Percentiles rank a stretch among this genome's conserved stretches.
phyloP scores from a whole-genome alignment of 2,797 vertebrate species.

The Orestias chungarensis region DNA sequence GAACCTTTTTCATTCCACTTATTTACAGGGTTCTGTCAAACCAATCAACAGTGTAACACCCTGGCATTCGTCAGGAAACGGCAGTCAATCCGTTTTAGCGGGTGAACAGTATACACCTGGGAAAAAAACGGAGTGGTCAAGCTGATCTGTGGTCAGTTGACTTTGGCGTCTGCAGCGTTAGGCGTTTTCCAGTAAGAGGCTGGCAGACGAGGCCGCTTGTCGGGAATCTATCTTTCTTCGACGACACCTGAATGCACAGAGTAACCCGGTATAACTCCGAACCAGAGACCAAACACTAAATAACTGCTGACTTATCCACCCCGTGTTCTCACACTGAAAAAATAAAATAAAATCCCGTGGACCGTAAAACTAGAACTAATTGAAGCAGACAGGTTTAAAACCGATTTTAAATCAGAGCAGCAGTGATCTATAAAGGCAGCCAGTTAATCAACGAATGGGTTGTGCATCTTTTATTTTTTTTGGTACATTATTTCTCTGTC shows the following conservation, averaged over 20 bases:
- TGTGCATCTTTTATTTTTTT: background rate
- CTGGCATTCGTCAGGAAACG: conserved; percentile 20
- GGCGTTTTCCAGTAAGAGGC: conserved; percentile 67
- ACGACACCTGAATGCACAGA: conserved; percentile 51
- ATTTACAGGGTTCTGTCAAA: conserved; percentile 37
- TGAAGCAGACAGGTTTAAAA: conserved; percentile 35
- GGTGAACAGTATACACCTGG: conserved; percentile 33
- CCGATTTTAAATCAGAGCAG: conserved; percentile 1
- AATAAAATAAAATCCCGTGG: too few species aligned
- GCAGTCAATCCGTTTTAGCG: conserved; percentile 57
- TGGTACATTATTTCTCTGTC: too few species aligned
- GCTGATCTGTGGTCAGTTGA: conserved; percentile 68
- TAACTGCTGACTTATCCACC: conserved; percentile 48
- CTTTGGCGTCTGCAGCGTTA: conserved; percentile 60
- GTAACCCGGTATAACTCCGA: conserved; percentile 11
- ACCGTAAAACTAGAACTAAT: conserved; percentile 26
- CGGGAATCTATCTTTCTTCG: conserved; percentile 44
- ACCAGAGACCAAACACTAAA: conserved; percentile 49
- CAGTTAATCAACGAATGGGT: background rate
- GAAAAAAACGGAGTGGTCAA: conserved; percentile 45
- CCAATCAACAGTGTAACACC: conserved; percentile 42
- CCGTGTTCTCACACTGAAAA: conserved; percentile 25
- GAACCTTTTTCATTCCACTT: background rate
- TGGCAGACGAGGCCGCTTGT: conserved; percentile 59
- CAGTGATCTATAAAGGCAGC: conserved; percentile 36